phyloP scores from a whole-genome alignment of 2,888 invertebrate species.

The Cheilosia grossa region DNA sequence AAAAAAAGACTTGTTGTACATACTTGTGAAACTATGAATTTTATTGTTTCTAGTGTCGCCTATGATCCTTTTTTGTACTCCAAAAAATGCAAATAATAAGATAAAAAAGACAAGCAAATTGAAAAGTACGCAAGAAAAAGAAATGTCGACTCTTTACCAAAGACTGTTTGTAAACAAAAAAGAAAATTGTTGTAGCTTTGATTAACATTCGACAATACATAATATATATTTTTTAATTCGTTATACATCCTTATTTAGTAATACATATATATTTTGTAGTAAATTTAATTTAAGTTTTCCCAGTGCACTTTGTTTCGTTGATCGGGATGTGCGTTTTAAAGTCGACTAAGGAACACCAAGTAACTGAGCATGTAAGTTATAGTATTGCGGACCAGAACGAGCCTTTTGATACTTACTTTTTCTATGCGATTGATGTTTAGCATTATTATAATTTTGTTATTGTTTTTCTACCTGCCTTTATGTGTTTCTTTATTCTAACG shows the following conservation, averaged over 20 bases:
- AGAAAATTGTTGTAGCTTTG: constrained; percentile 11
- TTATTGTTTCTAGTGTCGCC: constrained; percentile 18
- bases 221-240: not conserved
- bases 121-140: constrained; percentile 9
- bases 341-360: not conserved
- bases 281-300: constrained; percentile 17
- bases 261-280: constrained; percentile 1
- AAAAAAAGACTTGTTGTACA: constrained; percentile 60
- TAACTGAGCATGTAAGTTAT: not conserved
- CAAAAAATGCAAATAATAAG: not conserved
- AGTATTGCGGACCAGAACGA: too few relatives aligned
- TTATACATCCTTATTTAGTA: constrained; percentile 19
- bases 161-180: constrained; percentile 62
- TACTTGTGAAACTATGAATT: constrained; percentile 42
- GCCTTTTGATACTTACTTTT: not conserved
- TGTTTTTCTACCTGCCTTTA: not conserved
- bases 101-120: constrained; percentile 3
- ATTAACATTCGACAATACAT: constrained; percentile 9
- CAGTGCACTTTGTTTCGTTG: not conserved
- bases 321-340: not conserved
- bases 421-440: constrained; percentile 36
- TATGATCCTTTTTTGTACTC: constrained; percentile 16
- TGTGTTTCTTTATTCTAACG: not conserved
- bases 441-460: constrained; percentile 11
- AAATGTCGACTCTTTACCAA: constrained; percentile 55